A percentile compares a stretch with the other conserved stretches of the same genome.
Conservation (phyloP, 92 coral and sea anemone species). For the Palythoa grandiflora region DNA sequence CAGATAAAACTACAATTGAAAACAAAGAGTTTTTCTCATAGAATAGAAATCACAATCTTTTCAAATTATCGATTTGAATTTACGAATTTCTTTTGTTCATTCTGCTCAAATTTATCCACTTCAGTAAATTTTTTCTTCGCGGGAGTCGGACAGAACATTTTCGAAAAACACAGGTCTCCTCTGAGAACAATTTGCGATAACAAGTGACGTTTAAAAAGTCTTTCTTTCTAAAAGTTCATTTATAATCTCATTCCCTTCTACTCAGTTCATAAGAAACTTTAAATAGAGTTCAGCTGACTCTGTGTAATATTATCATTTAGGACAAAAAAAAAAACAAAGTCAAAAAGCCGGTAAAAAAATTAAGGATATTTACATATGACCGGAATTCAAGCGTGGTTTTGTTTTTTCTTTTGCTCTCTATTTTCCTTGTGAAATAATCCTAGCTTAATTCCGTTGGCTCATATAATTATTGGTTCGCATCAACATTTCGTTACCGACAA, state of each 20-base stretch:
- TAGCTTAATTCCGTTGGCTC: neutral
- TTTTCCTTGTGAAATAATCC: neutral
- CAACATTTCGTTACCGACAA: neutral
- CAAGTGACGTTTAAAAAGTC: neutral
- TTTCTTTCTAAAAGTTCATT: neutral
- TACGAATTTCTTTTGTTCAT: neutral
- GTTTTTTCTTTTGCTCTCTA: neutral
- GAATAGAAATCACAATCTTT: neutral
- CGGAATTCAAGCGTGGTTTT: neutral
- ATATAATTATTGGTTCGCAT: neutral
- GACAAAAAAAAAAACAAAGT: neutral
- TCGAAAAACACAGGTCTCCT: slow-evolving; percentile 2
- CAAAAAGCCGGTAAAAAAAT: neutral
- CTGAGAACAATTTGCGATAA: slow-evolving; percentile 22
- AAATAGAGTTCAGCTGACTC: neutral
- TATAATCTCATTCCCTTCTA: neutral
- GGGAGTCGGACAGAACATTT: neutral
- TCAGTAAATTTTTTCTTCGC: slow-evolving; percentile 10
- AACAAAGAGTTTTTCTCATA: neutral
- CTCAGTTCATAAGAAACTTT: neutral
- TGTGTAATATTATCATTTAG: neutral
- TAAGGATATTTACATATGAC: slow-evolving; percentile 3
- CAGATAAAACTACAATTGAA: no score
- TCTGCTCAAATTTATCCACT: slow-evolving; percentile 2
- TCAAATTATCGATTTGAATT: neutral